These are phyloP conservation scores for Pseudochirops cupreus DNA, from an alignment of 2,797 vertebrate species.

Conservation along the genomic window DNA sequence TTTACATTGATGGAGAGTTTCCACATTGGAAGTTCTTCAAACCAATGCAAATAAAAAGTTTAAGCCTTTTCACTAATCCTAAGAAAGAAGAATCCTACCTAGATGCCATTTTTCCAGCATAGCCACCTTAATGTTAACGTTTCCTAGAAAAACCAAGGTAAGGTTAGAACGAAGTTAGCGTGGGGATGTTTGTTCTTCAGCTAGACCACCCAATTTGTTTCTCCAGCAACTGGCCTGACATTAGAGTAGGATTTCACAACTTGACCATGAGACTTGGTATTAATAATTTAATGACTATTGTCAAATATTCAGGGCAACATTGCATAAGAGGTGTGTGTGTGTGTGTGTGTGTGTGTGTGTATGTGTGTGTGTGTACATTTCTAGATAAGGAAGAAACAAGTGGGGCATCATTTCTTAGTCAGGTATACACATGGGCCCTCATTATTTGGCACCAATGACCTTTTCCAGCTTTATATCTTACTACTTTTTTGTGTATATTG, in stretches of 20 bases:
- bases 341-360: background rate
- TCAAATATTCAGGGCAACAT: too few species aligned
- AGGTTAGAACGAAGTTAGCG: too few species aligned
- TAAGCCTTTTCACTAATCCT: background rate
- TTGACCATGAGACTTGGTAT: too few species aligned
- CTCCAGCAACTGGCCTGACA: too few species aligned
- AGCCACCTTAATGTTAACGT: too few species aligned
- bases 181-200: too few species aligned
- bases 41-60: background rate
- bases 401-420: background rate
- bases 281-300: too few species aligned
- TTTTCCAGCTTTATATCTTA: background rate
- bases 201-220: too few species aligned
- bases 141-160: too few species aligned
- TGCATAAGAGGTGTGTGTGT: too few species aligned
- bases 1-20: background rate
- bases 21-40: background rate
- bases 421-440: background rate
- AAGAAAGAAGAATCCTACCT: background rate
- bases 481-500: background rate
- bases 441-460: background rate
- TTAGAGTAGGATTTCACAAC: too few species aligned
- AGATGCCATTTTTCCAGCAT: too few species aligned
- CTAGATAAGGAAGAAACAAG: background rate
- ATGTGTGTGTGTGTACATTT: background rate